Evolutionary conservation across 1,140 invertebrate genomes (phyloP).

Genomic region (Eriocheir sinensis): DNA sequence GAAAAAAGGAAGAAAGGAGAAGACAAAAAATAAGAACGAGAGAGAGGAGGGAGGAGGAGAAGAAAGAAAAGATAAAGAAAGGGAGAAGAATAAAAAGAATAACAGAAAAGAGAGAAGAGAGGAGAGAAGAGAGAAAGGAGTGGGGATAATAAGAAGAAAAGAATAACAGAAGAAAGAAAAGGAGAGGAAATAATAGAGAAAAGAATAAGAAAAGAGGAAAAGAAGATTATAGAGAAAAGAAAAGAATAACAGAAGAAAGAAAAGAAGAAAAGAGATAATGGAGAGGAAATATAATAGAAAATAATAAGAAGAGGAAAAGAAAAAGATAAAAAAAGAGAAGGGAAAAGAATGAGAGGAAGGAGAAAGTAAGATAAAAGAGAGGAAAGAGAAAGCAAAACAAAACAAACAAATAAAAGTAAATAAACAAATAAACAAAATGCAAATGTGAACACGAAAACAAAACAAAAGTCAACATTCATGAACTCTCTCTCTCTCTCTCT

Average conservation of each 20-base stretch:
- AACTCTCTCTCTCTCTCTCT: too few species aligned
- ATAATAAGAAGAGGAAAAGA: background rate
- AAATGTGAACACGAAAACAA: too few species aligned
- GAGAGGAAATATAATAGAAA: background rate
- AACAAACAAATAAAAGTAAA: background rate
- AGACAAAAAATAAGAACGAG: background rate
- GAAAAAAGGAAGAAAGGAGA: background rate
- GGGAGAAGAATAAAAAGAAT: background rate
- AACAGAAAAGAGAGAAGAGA: background rate
- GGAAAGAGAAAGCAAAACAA: background rate
- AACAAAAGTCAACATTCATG: too few species aligned
- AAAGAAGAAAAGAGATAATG: background rate
- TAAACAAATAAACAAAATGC: too few species aligned
- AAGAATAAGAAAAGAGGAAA: background rate
- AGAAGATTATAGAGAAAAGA: background rate
- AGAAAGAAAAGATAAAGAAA: background rate
- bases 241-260: background rate
- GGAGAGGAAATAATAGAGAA: background rate
- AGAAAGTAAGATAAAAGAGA: background rate
- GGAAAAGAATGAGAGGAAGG: background rate
- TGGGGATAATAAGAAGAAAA: background rate
- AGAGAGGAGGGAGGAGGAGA: background rate
- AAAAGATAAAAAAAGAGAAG: background rate
- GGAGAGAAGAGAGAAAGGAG: too few species aligned
- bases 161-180: background rate